These are phyloP conservation scores for Drosophila meridiana DNA, from an alignment of 2,888 invertebrate species.

Conservation along the genomic window DNA sequence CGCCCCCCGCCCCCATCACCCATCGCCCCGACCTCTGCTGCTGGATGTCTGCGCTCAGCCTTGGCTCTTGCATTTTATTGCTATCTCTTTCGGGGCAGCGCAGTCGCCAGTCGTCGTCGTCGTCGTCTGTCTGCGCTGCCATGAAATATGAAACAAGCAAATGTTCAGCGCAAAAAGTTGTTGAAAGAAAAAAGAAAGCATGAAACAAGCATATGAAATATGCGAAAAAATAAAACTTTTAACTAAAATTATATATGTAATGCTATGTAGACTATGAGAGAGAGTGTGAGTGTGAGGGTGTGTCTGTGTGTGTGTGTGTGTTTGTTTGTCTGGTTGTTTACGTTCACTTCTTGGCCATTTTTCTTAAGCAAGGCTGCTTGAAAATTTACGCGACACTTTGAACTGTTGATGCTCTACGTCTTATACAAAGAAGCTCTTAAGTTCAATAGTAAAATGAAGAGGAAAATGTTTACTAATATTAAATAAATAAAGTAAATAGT, in stretches of 20 bases:
- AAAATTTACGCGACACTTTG: conserved; percentile 55
- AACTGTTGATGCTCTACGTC: conserved; percentile 51
- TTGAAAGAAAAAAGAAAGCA: conserved; percentile 40
- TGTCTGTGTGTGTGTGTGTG: conserved; percentile 28
- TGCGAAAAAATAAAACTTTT: conserved; percentile 81
- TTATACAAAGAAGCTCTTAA: neutral
- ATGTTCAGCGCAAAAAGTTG: conserved; percentile 69
- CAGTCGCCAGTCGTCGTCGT: conserved; percentile 21
- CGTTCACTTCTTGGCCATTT: conserved; percentile 69
- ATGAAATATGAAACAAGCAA: conserved; percentile 79
- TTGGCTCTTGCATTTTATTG: conserved; percentile 3
- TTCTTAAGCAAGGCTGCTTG: conserved; percentile 51
- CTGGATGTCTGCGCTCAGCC: conserved; percentile 4
- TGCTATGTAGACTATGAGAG: conserved; percentile 34
- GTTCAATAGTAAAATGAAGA: neutral
- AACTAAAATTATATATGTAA: conserved; percentile 81
- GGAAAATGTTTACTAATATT: neutral
- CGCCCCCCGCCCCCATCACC: neutral
- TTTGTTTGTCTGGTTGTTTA: conserved; percentile 73
- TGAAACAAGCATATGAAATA: conserved; percentile 74
- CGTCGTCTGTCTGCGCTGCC: conserved; percentile 50
- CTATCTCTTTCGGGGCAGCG: conserved; percentile 26
- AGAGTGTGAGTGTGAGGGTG: conserved; percentile 10
- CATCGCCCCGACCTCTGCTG: neutral
- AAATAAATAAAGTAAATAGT: too few relatives aligned